Conservation (phyloP, 1,140 invertebrate genomes). For the Bradysia coprophila region DNA sequence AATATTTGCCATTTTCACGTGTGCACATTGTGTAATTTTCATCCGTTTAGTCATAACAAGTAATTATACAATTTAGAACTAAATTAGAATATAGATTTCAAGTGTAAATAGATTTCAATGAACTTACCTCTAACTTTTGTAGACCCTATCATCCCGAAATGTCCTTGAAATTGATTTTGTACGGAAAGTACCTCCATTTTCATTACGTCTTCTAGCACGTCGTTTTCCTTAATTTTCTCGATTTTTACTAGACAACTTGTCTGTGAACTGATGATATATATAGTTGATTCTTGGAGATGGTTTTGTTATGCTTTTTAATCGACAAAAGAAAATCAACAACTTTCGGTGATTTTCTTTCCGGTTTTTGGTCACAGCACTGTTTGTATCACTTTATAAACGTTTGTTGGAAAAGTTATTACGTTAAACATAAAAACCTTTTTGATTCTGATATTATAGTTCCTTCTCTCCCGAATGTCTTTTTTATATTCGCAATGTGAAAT, state of each 20-base stretch:
- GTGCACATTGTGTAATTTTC: too few relatives aligned
- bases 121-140: conserved; percentile 24
- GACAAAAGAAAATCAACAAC: too few relatives aligned
- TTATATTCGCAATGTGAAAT: too few relatives aligned
- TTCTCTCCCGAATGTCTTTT: too few relatives aligned
- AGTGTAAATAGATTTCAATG: neutral
- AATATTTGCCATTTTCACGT: too few relatives aligned
- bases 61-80: too few relatives aligned
- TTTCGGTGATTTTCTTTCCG: neutral
- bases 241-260: neutral
- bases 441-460: too few relatives aligned
- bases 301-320: neutral
- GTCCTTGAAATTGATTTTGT: conserved; percentile 25
- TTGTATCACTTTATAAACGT: neutral
- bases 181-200: conserved; percentile 26
- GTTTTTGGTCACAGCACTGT: neutral
- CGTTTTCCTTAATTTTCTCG: conserved; percentile 5
- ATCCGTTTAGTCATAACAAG: too few relatives aligned
- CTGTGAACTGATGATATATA: neutral
- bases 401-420: neutral
- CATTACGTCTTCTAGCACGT: conserved; percentile 12
- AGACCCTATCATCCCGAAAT: conserved; percentile 23
- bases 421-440: neutral
- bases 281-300: neutral
- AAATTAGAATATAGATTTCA: too few relatives aligned